Evolutionary conservation across 2,888 invertebrate genomes (phyloP).

Genomic region (Agapostemon virescens): DNA sequence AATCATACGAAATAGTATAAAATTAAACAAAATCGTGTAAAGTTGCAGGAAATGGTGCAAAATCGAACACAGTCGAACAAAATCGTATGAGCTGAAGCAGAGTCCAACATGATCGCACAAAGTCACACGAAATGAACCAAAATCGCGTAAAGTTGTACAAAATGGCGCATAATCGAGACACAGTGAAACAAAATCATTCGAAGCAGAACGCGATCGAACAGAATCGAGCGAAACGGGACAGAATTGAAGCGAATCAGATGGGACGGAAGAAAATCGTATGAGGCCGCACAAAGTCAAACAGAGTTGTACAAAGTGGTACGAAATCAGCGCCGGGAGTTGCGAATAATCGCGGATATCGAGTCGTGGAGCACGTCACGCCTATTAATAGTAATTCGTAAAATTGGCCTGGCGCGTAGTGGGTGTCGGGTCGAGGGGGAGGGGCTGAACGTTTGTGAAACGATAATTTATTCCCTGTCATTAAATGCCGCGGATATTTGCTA

Average conservation of each 20-base stretch:
- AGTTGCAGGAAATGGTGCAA: neutral
- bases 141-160: too few relatives aligned
- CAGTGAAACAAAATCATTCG: too few relatives aligned
- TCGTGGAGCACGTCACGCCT: neutral
- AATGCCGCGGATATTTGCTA: conserved; percentile 57
- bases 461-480: conserved; percentile 59
- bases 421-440: too few relatives aligned
- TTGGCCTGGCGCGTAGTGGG: neutral
- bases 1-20: too few relatives aligned
- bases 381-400: conserved; percentile 29
- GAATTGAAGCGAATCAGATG: too few relatives aligned
- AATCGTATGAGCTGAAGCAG: too few relatives aligned
- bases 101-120: too few relatives aligned
- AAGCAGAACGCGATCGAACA: too few relatives aligned
- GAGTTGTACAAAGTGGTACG: neutral
- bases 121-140: too few relatives aligned
- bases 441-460: conserved; percentile 12
- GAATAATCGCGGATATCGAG: neutral
- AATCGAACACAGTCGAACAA: neutral
- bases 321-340: neutral
- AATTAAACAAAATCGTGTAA: neutral
- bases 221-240: too few relatives aligned
- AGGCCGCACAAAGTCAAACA: neutral
- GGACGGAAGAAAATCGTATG: too few relatives aligned
- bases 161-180: too few relatives aligned